phyloP scores from a whole-genome alignment of 2,797 vertebrate genomes.

The Onychomys arenicola region DNA sequence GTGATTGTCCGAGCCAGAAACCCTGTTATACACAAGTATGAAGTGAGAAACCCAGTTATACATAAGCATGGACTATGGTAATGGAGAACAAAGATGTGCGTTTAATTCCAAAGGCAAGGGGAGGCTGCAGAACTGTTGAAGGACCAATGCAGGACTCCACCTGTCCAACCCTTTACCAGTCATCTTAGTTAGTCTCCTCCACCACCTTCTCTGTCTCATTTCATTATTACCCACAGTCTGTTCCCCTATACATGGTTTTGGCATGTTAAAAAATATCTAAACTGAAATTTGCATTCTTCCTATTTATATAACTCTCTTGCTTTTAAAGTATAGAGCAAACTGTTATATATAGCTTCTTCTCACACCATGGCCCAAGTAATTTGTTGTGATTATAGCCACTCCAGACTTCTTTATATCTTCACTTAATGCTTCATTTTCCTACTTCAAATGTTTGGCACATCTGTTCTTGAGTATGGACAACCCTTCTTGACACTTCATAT shows the following conservation, averaged over 20 bases:
- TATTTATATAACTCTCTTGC: not conserved
- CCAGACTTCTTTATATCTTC: not conserved
- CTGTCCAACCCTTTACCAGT: not conserved
- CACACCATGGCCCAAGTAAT: not conserved
- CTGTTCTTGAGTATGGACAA: not conserved
- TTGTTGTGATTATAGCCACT: not conserved
- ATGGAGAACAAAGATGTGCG: not conserved
- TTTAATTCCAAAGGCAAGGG: not conserved
- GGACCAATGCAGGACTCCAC: not conserved
- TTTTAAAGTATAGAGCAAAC: constrained; percentile 26
- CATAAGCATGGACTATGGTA: not conserved
- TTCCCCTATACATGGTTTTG: not conserved
- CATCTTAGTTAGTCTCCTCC: not conserved
- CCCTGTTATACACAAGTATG: not conserved
- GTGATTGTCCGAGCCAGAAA: not conserved
- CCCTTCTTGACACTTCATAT: not conserved
- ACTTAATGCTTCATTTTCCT: not conserved
- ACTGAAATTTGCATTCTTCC: not conserved
- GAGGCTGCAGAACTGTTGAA: not conserved
- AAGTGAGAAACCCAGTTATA: not conserved
- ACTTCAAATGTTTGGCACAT: not conserved
- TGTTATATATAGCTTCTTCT: not conserved
- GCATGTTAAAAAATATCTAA: not conserved
- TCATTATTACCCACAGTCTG: not conserved
- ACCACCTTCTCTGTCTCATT: not conserved